These are phyloP conservation scores for Pleuronectes platessa DNA, from an alignment of 2,113 vertebrate genomes.

Conservation along the genomic window DNA sequence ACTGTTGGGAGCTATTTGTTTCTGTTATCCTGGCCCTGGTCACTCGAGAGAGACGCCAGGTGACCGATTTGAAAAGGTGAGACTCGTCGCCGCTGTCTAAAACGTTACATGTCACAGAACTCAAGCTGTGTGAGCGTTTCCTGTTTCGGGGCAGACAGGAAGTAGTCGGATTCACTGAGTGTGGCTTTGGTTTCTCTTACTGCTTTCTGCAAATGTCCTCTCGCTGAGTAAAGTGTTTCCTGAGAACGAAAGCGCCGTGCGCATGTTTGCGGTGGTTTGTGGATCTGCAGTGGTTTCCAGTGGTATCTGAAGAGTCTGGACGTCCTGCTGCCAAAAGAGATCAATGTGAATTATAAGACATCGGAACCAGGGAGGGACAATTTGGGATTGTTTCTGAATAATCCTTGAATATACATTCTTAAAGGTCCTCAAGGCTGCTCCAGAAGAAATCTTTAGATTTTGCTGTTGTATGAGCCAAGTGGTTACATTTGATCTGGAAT, in stretches of 20 bases:
- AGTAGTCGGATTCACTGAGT: conserved; percentile 70
- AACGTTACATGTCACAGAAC: conserved; percentile 54
- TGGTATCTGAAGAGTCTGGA: not conserved
- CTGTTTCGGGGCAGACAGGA: conserved; percentile 81
- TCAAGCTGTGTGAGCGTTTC: conserved; percentile 79
- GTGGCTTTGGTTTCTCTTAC: conserved; percentile 47
- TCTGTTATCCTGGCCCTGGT: conserved; percentile 6
- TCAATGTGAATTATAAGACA: conserved; percentile 19
- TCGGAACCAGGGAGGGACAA: not conserved
- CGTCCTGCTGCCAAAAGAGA: not conserved
- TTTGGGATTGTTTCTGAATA: conserved; percentile 33
- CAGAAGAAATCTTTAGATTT: conserved; percentile 7
- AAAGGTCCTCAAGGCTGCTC: conserved; percentile 2
- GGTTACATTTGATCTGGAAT: not conserved
- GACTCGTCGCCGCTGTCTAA: conserved; percentile 36
- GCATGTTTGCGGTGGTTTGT: conserved; percentile 24
- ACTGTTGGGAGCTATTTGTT: not conserved
- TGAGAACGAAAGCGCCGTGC: conserved; percentile 21
- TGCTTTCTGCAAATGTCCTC: conserved; percentile 57
- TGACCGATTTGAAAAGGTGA: conserved; percentile 43
- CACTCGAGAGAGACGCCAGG: not conserved
- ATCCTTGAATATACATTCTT: conserved; percentile 12
- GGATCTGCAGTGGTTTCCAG: not conserved
- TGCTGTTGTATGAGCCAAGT: too few species aligned
- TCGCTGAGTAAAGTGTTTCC: conserved; percentile 62